These are phyloP conservation scores for Bovichtus variegatus DNA, from an alignment of 2,797 vertebrate genomes.

Conservation along the genomic window DNA sequence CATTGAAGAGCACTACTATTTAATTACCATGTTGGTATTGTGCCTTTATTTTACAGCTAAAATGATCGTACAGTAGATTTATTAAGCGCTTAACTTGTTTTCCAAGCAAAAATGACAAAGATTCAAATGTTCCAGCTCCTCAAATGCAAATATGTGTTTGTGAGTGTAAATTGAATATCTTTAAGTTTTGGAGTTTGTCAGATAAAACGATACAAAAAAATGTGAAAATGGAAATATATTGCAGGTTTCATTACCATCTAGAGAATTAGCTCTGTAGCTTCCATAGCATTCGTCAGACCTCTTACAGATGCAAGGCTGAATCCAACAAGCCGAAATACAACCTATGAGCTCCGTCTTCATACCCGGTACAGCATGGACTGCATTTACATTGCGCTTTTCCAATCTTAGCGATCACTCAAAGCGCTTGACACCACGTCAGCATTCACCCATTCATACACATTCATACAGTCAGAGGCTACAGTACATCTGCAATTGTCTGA, in stretches of 20 bases:
- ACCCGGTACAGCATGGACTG: too few species aligned
- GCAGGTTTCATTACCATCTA: not conserved
- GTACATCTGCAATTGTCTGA: not conserved
- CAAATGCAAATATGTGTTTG: not conserved
- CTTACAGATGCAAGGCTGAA: not conserved
- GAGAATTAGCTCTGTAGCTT: not conserved
- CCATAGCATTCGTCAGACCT: not conserved
- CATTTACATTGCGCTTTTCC: too few species aligned
- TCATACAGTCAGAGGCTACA: too few species aligned
- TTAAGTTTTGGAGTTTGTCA: not conserved
- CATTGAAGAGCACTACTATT: not conserved
- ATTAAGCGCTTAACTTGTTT: not conserved
- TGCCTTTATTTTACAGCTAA: not conserved
- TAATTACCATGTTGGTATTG: not conserved
- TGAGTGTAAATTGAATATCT: not conserved
- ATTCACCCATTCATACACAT: too few species aligned
- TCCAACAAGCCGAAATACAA: not conserved
- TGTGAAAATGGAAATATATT: not conserved
- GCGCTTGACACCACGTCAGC: too few species aligned
- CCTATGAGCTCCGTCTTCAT: not conserved
- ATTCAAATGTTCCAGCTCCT: not conserved
- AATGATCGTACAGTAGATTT: not conserved
- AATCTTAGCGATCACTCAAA: too few species aligned
- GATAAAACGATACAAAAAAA: not conserved
- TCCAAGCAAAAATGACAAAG: not conserved